Base-by-base conservation (phyloP, 2,797 vertebrate species). In the Perodicticus potto region DNA sequence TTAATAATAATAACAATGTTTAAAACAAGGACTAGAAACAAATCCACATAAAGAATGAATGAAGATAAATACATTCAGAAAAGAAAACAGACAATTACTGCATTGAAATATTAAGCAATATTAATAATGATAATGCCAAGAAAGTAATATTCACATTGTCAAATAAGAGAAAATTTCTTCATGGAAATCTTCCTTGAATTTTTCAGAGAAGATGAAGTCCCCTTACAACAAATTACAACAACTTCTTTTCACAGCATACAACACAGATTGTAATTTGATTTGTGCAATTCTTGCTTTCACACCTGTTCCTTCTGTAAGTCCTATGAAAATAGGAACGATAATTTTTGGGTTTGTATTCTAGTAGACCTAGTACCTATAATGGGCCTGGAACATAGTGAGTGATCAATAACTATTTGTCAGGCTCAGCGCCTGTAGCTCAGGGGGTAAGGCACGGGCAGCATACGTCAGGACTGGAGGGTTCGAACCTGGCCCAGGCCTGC, bases 151-250 rank as follows among this genome's bases (percentile, higher is more conserved):
- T n/a, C n/a, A n/a, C n/a, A n/a, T n/a, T n/a, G n/a, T n/a, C 25
- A 82, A 91, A 80, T 78, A 69, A 37, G n/a, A n/a, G n/a, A n/a
- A n/a, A 37, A 55, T 59, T 86, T 80, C 67, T 91, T 95, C 53
- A 80, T 57, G 12, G 23, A 80, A 86, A 89, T 3, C 0, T 20
- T 83, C 27, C 37, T 57, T 83, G 43, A 86, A 83, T 37, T 83
- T 25, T 34, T 86, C 25, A 86, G 23, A 83, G 1, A 82, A 57
- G 22, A 83, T 78, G 27, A 80, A 7, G 2, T 27, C 19, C 11
- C 16, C 10, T 74, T 83, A 81, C 29, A 86, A 63, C 23, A 91
- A 16, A 93, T 67, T 1, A 82, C 11, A 91, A 0, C 63, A 91
- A 59, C 22, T 59, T 81, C 78, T 23, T 61, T 89, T 76, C 14